Evolutionary conservation across 2,888 invertebrate species (phyloP), one percentile per base, ranked within the genome.

Genomic region (Seira musarum): DNA sequence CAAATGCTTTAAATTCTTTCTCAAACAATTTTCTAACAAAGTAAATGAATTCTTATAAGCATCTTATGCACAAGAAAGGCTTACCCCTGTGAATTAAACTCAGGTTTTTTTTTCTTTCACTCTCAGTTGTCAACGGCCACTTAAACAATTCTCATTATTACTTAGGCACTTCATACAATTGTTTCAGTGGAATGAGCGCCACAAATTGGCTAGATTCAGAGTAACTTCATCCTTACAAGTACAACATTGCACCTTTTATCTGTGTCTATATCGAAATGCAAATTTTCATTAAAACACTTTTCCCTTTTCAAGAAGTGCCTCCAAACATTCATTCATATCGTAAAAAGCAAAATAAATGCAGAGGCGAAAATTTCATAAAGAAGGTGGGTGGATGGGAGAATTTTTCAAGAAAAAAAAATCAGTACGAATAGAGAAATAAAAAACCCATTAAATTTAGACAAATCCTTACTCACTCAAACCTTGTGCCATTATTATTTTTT

Each of bases 1-100:
- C 17, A 46, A 80, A 80, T 74, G 60, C 73, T 74, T 69, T 63
- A 73, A 73, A 80, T 80, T 80, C 79, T 63, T 68, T 60, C 25
- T 66, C 49, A 30, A 30, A 30, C 30, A 30, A 60, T 60, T 13
- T 60, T 60, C 60, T 15, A 49, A 49, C 49, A 49, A 49, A 49
- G 49, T 49, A 49, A 49, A 49, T 49, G 49, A 49, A n/a, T 49
- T 49, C 49, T 49, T 49, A n/a, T 13, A n/a, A 49, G 49, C 17
- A 49, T 49, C 17, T n/a, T 49, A 49, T 49, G 17, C 17, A 2
- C 49, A 49, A 3, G 30, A 30, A 2, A 30, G 30, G 13, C 49
- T 49, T 49, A 49, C 49, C 15, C 49, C 49, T 49, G 49, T 49
- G 15, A 30, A 30, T 8, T 30, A 3, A 53, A 60, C 19, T 2